Percentiles rank a stretch among this genome's conserved stretches.
phyloP scores from a whole-genome alignment of 2,113 vertebrate species.

The Dissostichus mawsoni region DNA sequence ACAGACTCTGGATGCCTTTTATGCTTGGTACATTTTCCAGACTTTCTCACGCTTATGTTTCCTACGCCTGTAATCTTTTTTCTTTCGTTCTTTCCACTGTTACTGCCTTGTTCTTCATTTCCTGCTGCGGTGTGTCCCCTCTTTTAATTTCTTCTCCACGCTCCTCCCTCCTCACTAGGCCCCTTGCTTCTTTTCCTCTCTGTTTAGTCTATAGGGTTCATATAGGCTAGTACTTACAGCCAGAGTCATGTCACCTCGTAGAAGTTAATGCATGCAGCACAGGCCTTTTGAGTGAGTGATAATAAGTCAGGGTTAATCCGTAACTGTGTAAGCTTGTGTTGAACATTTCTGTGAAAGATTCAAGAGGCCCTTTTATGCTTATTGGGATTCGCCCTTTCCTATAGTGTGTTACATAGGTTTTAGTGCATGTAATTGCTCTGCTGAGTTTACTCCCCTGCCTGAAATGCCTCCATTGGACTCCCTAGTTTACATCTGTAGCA shows the following conservation, averaged over 20 bases:
- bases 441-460: no score
- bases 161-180: constrained; percentile 9
- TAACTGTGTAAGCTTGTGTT: no score
- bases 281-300: not conserved
- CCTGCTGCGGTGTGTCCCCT: constrained; percentile 45
- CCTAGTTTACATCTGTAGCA: no score
- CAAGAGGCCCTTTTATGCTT: no score
- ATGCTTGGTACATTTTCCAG: constrained; percentile 19
- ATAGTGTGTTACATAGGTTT: no score
- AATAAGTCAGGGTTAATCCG: no score
- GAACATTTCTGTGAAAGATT: no score
- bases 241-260: not conserved
- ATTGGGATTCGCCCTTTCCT: no score
- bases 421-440: no score
- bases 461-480: no score
- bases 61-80: constrained; percentile 23
- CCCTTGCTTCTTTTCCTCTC: constrained; percentile 17
- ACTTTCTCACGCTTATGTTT: constrained; percentile 50
- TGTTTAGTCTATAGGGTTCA: constrained; percentile 52
- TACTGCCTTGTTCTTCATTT: constrained; percentile 64
- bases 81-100: constrained; percentile 33
- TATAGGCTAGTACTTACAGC: constrained; percentile 26
- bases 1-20: constrained; percentile 7
- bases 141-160: constrained; percentile 45
- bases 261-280: not conserved